Evolutionary conservation across 2,888 invertebrate genomes (phyloP).

Genomic region (Oscheius sp.): DNA sequence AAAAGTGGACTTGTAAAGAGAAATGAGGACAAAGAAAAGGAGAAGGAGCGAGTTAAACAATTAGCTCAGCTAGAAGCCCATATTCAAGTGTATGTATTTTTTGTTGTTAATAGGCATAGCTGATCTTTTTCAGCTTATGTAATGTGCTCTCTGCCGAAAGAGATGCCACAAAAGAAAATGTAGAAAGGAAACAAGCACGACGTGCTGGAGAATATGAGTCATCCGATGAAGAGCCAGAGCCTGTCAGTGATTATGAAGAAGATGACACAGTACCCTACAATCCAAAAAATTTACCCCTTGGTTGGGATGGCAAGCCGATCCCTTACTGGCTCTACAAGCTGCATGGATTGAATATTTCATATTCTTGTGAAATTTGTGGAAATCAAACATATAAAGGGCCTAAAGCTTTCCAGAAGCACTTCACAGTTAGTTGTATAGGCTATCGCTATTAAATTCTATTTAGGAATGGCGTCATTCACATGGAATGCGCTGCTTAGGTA

Average conservation of each 20-base stretch:
- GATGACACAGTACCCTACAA: constrained; percentile 95
- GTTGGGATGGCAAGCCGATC: constrained; percentile 74
- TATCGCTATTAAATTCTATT: constrained; percentile 33
- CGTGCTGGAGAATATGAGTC: constrained; percentile 74
- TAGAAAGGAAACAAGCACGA: constrained; percentile 90
- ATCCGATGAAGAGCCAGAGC: constrained; percentile 77
- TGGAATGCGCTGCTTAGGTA: constrained; percentile 97
- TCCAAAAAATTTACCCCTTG: constrained; percentile 97
- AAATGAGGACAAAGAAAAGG: constrained; percentile 44
- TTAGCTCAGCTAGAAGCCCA: constrained; percentile 50
- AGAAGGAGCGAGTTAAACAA: constrained; percentile 37
- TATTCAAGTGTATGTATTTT: constrained; percentile 33
- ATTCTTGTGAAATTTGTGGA: constrained; percentile 98
- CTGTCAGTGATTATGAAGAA: constrained; percentile 74
- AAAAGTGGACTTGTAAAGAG: constrained; percentile 73
- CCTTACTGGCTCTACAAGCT: constrained; percentile 82
- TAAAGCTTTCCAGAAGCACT: constrained; percentile 98
- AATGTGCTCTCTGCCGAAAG: constrained; percentile 78
- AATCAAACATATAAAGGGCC: constrained; percentile 92
- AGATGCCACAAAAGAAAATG: constrained; percentile 93
- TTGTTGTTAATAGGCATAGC: background rate
- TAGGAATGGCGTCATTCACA: constrained; percentile 80
- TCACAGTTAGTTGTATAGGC: constrained; percentile 77
- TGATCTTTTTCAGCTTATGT: constrained; percentile 54
- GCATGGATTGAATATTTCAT: constrained; percentile 97